Evolutionary conservation across 35 echinoderm and acorn worm species (phyloP).

Genomic region (Antedon bifida): DNA sequence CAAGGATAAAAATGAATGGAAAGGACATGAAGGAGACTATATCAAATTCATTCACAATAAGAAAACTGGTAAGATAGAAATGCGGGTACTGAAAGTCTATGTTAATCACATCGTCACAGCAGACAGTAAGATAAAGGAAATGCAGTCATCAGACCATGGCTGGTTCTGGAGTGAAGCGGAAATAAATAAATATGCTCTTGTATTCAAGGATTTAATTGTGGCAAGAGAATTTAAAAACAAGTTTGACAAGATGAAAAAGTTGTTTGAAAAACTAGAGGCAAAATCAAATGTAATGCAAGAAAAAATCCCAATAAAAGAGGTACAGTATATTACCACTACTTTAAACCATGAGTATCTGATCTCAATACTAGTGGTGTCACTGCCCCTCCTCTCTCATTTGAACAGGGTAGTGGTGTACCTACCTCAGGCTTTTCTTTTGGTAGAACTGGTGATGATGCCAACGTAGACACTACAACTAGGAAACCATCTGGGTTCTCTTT

Average conservation of each 20-base stretch:
- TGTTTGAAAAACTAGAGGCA: no score
- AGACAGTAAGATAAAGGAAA: constrained; percentile 33
- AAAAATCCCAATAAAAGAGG: not conserved
- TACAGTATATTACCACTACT: no score
- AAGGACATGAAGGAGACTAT: constrained; percentile 51
- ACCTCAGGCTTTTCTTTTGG: no score
- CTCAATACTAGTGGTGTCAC: no score
- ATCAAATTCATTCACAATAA: constrained; percentile 43
- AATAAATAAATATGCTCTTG: constrained; percentile 54
- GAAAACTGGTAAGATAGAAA: constrained; percentile 24
- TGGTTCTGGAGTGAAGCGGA: constrained; percentile 54
- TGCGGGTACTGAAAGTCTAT: constrained; percentile 58
- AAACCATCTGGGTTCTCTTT: not conserved
- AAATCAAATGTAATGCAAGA: not conserved
- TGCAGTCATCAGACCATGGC: constrained; percentile 42
- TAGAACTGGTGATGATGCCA: not conserved
- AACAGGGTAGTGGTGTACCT: no score
- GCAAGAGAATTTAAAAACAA: constrained; percentile 30
- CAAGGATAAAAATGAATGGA: constrained; percentile 29
- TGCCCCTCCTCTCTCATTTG: not conserved
- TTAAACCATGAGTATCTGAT: no score
- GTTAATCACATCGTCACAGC: constrained; percentile 47
- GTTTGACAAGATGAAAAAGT: constrained; percentile 31
- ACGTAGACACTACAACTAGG: not conserved
- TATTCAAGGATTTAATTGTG: constrained; percentile 41